Evolutionary conservation across 2,113 vertebrate genomes (phyloP), one percentile per base, ranked within the genome.

Genomic region (Macrotis lagotis): DNA sequence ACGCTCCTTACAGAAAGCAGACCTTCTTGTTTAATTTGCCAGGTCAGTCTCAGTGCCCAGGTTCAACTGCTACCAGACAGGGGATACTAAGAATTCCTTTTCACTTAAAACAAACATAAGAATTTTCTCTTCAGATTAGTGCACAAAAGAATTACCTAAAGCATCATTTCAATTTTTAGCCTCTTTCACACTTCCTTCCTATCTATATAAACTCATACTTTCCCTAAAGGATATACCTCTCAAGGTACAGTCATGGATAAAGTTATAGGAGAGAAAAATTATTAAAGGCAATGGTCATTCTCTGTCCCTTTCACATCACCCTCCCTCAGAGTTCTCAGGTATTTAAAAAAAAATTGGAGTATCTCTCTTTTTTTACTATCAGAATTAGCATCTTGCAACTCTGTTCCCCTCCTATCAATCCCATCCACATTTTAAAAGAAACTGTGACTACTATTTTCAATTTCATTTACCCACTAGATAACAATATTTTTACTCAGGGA

Each of bases 31-130:
- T 48, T 44, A 51, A 93, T 44, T 83, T 96, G 11, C 14, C 26
- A 51, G 90, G 50, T 91, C 6, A 91, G 4, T 88, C 6, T 1
- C 25, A 66, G 16, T 9, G 9, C 51, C 92, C 0, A 96, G 50
- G 49, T 83, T 55, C 26, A 93, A 11, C 49, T 92, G 22, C 89
- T 90, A 52, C 74, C 95, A 97, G 48, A 25, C 28, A 55, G 25
- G n/a, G 88, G n/a, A 97, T 19, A n/a, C 88, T 25, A 48, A 95
- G 44, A 14, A 8, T 83, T 96, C 37, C 50, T 96, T 96, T 96
- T 89, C 37, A 44, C 16, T 89, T 66, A 50, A 95, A 91, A 93
- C 47, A 51, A 96, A 50, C 96, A 59, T n/a, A 10, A 95, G 53
- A 24, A 94, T 93, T 96, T 95, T 95, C 12, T 95, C 52, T 95